Evolutionary conservation across 2,888 invertebrate genomes (phyloP).

Genomic region (Lampropteryx suffumata): DNA sequence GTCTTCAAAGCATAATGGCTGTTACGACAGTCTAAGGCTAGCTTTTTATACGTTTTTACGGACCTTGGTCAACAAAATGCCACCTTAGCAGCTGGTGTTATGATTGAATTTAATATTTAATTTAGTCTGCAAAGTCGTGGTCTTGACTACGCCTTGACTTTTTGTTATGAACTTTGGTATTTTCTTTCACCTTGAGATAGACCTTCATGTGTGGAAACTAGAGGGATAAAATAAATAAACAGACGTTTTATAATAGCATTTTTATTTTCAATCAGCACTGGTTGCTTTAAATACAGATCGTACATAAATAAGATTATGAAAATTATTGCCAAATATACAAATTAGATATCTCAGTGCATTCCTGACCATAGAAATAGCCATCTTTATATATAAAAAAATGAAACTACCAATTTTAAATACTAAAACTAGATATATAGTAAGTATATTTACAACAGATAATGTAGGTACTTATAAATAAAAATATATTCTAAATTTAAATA

Average conservation of each 20-base stretch:
- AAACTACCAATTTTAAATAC: conserved; percentile 78
- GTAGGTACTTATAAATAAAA: conserved; percentile 67
- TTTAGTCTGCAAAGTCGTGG: conserved; percentile 54
- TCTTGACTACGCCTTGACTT: conserved; percentile 47
- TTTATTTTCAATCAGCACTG: conserved; percentile 65
- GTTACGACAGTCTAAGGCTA: neutral
- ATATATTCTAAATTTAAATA: conserved; percentile 64
- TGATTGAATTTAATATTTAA: conserved; percentile 79
- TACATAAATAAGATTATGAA: conserved; percentile 52
- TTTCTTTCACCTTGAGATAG: neutral
- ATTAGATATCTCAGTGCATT: conserved; percentile 44
- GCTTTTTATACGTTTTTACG: conserved; percentile 54
- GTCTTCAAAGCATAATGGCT: conserved; percentile 14
- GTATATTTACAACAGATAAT: conserved; percentile 79
- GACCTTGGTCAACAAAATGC: conserved; percentile 59
- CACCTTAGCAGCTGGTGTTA: conserved; percentile 72
- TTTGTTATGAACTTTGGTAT: conserved; percentile 24
- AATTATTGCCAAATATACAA: conserved; percentile 34
- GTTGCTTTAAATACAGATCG: conserved; percentile 48
- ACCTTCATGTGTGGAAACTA: too few relatives aligned
- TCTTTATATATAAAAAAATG: conserved; percentile 58
- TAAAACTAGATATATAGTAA: conserved; percentile 43
- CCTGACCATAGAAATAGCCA: conserved; percentile 46
- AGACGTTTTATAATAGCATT: conserved; percentile 53
- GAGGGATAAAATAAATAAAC: conserved; percentile 28